Percentiles rank a stretch among this genome's conserved stretches.
phyloP scores from a whole-genome alignment of 1,140 invertebrate species.

The Drosophila aff. region DNA sequence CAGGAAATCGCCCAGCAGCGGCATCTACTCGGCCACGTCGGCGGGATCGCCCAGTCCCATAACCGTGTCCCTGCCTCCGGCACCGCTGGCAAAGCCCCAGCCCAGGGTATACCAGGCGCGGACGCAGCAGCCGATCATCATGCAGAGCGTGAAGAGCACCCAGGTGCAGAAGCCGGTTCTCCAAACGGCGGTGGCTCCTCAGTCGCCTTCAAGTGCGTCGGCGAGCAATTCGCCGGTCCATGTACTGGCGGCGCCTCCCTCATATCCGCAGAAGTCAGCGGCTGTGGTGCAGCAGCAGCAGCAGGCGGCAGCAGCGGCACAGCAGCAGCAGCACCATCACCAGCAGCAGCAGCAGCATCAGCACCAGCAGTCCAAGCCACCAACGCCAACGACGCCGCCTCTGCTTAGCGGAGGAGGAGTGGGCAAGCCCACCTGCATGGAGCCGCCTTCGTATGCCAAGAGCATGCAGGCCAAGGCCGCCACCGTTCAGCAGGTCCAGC shows the following conservation, averaged over 20 bases:
- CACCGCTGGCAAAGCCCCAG: constrained; percentile 88
- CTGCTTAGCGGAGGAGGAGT: constrained; percentile 73
- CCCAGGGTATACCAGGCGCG: constrained; percentile 91
- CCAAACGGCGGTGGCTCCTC: constrained; percentile 96
- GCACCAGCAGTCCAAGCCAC: constrained; percentile 86
- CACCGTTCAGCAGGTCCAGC: constrained; percentile 86
- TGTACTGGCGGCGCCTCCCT: constrained; percentile 89
- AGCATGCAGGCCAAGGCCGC: constrained; percentile 94
- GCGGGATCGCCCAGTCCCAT: constrained; percentile 91
- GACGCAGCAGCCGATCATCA: constrained; percentile 96
- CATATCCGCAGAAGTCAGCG: constrained; percentile 88
- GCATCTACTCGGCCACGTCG: constrained; percentile 92
- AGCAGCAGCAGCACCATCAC: constrained; percentile 85
- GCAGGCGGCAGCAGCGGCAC: constrained; percentile 79
- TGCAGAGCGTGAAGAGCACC: constrained; percentile 98
- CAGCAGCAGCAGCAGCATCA: constrained; percentile 87
- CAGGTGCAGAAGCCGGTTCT: constrained; percentile 97
- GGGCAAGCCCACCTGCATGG: constrained; percentile 90
- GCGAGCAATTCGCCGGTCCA: constrained; percentile 86
- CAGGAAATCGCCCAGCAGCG: constrained; percentile 88
- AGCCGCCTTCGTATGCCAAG: constrained; percentile 95
- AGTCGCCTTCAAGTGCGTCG: constrained; percentile 88
- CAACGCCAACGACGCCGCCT: constrained; percentile 87
- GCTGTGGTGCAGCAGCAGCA: constrained; percentile 87
- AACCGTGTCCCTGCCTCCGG: constrained; percentile 88